These are phyloP conservation scores for Myocastor coypus DNA, from an alignment of 2,113 vertebrate species.

Conservation along the genomic window DNA sequence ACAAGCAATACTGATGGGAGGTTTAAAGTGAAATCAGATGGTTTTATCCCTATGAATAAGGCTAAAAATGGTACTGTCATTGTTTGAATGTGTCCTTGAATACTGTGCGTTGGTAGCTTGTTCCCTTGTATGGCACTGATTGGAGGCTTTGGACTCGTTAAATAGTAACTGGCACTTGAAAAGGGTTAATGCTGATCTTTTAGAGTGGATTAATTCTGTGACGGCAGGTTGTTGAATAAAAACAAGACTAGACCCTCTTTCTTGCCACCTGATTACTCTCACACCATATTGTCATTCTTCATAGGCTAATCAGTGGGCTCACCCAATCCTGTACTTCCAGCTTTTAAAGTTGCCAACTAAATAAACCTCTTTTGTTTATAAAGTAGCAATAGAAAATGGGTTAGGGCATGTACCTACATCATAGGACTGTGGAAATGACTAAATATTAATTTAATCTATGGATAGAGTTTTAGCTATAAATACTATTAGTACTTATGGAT, in stretches of 20 bases:
- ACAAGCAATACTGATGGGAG: neutral
- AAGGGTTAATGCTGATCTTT: neutral
- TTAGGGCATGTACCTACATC: neutral
- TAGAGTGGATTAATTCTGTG: neutral
- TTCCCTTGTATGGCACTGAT: neutral
- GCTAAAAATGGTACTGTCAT: neutral
- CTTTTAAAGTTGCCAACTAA: neutral
- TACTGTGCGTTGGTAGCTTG: neutral
- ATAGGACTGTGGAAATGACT: neutral
- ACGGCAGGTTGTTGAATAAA: neutral
- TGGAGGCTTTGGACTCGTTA: neutral
- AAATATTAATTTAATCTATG: neutral
- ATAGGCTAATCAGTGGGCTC: no score
- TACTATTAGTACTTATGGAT: neutral
- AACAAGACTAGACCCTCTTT: neutral
- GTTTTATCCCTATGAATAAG: neutral
- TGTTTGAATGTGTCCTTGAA: neutral
- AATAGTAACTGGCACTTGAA: neutral
- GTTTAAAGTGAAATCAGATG: neutral
- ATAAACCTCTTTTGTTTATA: neutral
- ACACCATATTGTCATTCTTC: no score
- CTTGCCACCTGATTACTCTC: neutral
- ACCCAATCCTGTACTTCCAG: neutral
- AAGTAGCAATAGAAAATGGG: neutral
- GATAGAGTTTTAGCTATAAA: neutral